Percentiles rank a stretch among this genome's conserved stretches.
These are phyloP conservation scores for Darevskia nairensis DNA, from an alignment of 2,797 vertebrate species.

Conservation along the genomic window DNA sequence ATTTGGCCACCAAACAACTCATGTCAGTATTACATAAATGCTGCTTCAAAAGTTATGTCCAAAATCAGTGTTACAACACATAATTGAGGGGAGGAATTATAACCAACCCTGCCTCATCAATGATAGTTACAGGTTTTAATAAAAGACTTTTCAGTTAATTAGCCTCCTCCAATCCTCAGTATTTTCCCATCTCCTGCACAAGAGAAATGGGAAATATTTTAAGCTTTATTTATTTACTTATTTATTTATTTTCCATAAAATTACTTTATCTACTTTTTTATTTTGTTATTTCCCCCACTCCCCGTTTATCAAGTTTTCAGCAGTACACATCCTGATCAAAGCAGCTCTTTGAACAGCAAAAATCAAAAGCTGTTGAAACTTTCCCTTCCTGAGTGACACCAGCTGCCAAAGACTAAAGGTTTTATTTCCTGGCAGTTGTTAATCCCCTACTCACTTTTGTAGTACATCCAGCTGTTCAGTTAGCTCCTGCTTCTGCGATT, in stretches of 20 bases:
- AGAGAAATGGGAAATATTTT: slow-evolving; percentile 8
- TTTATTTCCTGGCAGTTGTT: slow-evolving; percentile 43
- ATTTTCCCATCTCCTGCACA: neutral
- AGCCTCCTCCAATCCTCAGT: slow-evolving; percentile 18
- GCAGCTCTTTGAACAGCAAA: slow-evolving; percentile 64
- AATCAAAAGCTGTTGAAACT: slow-evolving; percentile 57
- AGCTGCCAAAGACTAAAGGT: slow-evolving; percentile 50
- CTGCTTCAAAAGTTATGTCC: neutral
- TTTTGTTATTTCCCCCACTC: slow-evolving; percentile 1
- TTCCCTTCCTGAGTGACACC: slow-evolving; percentile 41
- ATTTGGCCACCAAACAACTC: neutral
- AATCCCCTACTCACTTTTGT: slow-evolving; percentile 80
- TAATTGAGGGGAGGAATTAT: neutral
- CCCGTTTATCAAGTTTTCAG: slow-evolving; percentile 12
- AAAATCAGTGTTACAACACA: neutral
- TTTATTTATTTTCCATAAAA: slow-evolving; percentile 37
- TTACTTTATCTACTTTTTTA: slow-evolving; percentile 13
- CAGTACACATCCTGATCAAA: slow-evolving; percentile 67
- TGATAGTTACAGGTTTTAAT: neutral
- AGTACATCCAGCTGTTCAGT: slow-evolving; percentile 87
- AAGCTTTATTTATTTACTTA: neutral
- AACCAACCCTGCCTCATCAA: slow-evolving; percentile 5
- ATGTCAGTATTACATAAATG: neutral
- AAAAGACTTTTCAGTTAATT: neutral
- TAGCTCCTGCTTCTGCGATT: slow-evolving; percentile 80